These are phyloP conservation scores for Malurus cyaneus DNA, from an alignment of 2,113 vertebrate genomes.

Conservation along the genomic window DNA sequence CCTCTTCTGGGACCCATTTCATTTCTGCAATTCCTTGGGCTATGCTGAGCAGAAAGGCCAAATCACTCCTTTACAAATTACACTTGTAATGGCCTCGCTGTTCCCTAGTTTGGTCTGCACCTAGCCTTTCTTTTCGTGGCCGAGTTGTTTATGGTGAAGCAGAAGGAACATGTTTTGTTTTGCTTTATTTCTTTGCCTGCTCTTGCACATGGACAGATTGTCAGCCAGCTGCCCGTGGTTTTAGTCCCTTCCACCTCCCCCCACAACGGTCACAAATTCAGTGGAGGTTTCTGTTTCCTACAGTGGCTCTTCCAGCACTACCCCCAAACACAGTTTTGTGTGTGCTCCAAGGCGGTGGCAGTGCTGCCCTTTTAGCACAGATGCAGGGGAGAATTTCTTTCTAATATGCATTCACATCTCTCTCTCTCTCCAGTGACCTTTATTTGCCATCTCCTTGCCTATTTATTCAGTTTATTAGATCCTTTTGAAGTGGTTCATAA, in stretches of 20 bases:
- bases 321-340: neutral
- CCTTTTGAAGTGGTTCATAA: neutral
- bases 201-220: slow-evolving; percentile 31
- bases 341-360: neutral
- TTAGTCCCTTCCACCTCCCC: neutral
- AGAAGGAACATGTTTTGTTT: slow-evolving; percentile 38
- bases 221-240: slow-evolving; percentile 17
- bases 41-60: slow-evolving; percentile 31
- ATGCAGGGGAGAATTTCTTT: slow-evolving; percentile 25
- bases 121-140: neutral
- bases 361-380: slow-evolving; percentile 4
- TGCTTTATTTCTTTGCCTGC: slow-evolving; percentile 28
- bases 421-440: slow-evolving; percentile 30
- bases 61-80: neutral
- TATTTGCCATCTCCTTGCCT: slow-evolving; percentile 15
- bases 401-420: neutral
- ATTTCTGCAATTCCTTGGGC: slow-evolving; percentile 14
- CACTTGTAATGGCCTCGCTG: neutral
- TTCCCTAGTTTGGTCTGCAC: neutral
- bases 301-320: neutral
- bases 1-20: slow-evolving; percentile 25
- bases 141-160: neutral
- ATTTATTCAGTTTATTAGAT: neutral
- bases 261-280: neutral
- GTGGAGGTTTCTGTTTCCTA: neutral